Base-by-base conservation (phyloP, 2,113 vertebrate genomes). In the Tachycineta bicolor region DNA sequence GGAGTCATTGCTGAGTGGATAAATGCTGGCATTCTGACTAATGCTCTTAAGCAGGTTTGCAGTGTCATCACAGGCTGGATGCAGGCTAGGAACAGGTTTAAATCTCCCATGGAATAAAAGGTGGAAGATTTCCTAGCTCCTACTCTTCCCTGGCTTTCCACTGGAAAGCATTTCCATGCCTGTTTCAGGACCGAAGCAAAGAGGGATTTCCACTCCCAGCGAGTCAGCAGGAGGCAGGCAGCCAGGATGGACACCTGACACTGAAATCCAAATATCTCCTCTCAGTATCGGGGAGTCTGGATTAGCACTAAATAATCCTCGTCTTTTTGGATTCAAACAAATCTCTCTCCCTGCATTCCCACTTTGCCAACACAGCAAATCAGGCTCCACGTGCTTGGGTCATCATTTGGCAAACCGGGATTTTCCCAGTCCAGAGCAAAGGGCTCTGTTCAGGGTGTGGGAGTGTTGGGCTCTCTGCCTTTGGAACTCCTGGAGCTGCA, bases 1-100 rank as follows among this genome's bases (percentile, higher is more conserved):
- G 83, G 90, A 96, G 94, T 92, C 95, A 92, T 59, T 86, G 82
- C 93, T 64, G 93, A 92, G 93, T 92, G 90, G 94, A 87, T 96
- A 94, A 97, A 94, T 43, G 88, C 88, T 96, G 80, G 92, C 88
- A 75, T 41, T 70, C 24, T 81, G 71, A 80, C 92, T 96, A 90
- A 94, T 90, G 94, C 88, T 94, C 86, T 89, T 83, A 92, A 87
- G 52, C 60, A 87, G 90, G 93, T 83, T 93, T 90, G 71, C 56
- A 86, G 18, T 92, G 88, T 83, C 90, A 83, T 59, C 73, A 58
- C 79, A 78, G 63, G 28, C 73, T 64, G 63, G 34, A 83, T 53
- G 33, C 11, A 2, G 37, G 44, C 67, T 90, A 13, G 29, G 23
- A 65, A 78, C 6, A 44, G 52, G 59, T 70, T 88, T 78, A 26